Percentiles rank a stretch among this genome's conserved stretches.
phyloP scores from a whole-genome alignment of 2,797 vertebrate species.

The Ceyx erithaca region DNA sequence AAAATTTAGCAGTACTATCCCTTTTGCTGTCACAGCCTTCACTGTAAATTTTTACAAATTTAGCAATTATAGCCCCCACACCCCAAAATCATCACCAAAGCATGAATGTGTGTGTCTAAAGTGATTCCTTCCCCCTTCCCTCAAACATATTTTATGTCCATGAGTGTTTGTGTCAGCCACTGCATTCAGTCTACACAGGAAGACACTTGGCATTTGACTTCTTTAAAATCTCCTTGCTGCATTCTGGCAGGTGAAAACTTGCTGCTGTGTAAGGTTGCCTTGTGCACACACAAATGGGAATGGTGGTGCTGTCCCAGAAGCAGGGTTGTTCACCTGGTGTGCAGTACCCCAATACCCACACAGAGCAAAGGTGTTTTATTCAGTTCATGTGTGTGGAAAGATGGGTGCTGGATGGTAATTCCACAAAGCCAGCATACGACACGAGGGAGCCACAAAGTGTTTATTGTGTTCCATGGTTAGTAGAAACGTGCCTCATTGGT shows the following conservation, averaged over 20 bases:
- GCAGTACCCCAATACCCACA: too few species aligned
- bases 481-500: too few species aligned
- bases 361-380: too few species aligned
- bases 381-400: too few species aligned
- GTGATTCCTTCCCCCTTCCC: not conserved
- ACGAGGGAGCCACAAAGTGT: too few species aligned
- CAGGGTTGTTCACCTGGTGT: too few species aligned
- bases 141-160: not conserved
- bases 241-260: slow-evolving; percentile 15
- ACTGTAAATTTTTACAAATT: not conserved
- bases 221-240: not conserved
- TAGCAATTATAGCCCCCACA: rapidly evolving
- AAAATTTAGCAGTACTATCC: not conserved
- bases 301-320: not conserved
- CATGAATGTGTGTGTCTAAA: not conserved
- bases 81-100: not conserved
- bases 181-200: not conserved
- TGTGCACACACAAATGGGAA: not conserved
- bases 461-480: too few species aligned
- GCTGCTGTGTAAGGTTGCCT: not conserved
- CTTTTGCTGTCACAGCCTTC: not conserved
- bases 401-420: too few species aligned
- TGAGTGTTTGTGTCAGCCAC: not conserved
- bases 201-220: slow-evolving; percentile 4
- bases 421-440: too few species aligned